phyloP scores from a whole-genome alignment of 1,140 invertebrate species.

The Sarcophaga peregrina region DNA sequence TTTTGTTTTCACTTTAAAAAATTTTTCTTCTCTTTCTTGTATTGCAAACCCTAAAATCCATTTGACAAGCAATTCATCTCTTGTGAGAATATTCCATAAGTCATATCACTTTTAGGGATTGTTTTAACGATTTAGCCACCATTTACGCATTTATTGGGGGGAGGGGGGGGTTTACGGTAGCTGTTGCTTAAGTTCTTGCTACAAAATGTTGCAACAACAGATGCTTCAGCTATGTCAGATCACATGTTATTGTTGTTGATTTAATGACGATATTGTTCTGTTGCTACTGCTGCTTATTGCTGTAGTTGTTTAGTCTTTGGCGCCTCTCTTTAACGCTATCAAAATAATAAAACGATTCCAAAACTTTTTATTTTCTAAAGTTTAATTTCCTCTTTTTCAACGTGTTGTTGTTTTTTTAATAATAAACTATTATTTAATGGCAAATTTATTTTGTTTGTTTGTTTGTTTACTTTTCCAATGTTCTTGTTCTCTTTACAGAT shows the following conservation, averaged over 20 bases:
- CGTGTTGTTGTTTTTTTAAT: constrained; percentile 11
- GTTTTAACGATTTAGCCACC: constrained; percentile 33
- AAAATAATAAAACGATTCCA: constrained; percentile 24
- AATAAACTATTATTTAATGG: constrained; percentile 30
- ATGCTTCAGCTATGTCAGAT: neutral
- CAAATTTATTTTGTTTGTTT: neutral
- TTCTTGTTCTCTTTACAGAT: neutral
- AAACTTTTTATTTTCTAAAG: constrained; percentile 16
- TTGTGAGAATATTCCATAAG: neutral
- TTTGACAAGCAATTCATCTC: neutral
- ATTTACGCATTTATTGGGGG: constrained; percentile 31
- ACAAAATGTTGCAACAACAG: neutral
- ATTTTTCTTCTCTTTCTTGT: neutral
- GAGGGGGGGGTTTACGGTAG: constrained; percentile 1
- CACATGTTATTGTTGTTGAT: neutral
- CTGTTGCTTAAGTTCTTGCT: neutral
- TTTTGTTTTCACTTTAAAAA: neutral
- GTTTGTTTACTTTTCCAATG: neutral
- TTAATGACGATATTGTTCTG: neutral
- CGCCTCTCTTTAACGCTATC: constrained; percentile 36
- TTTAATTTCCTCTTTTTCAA: neutral
- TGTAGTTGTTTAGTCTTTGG: neutral
- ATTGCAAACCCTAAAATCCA: neutral
- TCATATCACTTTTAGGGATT: neutral
- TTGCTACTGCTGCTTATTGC: too few relatives aligned